Base-by-base conservation (phyloP, 2,888 invertebrate species). In the Lasiommata megera region DNA sequence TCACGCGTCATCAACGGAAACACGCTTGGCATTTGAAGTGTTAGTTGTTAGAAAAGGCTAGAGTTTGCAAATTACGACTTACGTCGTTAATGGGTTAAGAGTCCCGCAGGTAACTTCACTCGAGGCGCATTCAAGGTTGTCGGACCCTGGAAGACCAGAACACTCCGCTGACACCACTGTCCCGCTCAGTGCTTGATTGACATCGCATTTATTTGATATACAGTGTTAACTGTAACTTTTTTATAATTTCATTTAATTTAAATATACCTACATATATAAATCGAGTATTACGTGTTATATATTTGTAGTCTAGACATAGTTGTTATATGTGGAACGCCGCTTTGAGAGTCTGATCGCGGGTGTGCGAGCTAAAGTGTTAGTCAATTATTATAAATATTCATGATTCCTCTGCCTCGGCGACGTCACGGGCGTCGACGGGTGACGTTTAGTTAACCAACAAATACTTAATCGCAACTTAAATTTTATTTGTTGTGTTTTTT, bases 351-450 rank as follows among this genome's bases (percentile, higher is more conserved):
- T 47, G 36, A 46, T 38, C 48, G 53, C 54, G 53, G 51, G 54
- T 53, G 61, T 54, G 55, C 59, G 58, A 38, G 55, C 58, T 73
- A 77, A 73, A 72, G 74, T 80, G 79, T 82, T 85, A 83, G 88
- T 89, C 88, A 89, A 89, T 89, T 89, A 89, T 81, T 80, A 79
- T 81, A 77, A 80, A 16, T 82, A 80, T 61, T 66, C 65, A 68
- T 69, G 65, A 69, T 67, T 31, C 60, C 67, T 60, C 34, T 58
- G 71, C 67, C 44, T 54, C 71, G 74, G 65, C 72, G 71, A 63
- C 70, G 77, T 70, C 80, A 73, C 74, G 68, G 68, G 17, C 40
- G 16, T 31, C 8, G 2, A 36, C 12, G 14, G 28, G 28, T 1
- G 23, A 29, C 28, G 28, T 8, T 14, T 28, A 43, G 7, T 43